Percentiles rank a stretch among this genome's conserved stretches.
Conservation (phyloP, 2,888 invertebrate species). For the Lamproptera curius region DNA sequence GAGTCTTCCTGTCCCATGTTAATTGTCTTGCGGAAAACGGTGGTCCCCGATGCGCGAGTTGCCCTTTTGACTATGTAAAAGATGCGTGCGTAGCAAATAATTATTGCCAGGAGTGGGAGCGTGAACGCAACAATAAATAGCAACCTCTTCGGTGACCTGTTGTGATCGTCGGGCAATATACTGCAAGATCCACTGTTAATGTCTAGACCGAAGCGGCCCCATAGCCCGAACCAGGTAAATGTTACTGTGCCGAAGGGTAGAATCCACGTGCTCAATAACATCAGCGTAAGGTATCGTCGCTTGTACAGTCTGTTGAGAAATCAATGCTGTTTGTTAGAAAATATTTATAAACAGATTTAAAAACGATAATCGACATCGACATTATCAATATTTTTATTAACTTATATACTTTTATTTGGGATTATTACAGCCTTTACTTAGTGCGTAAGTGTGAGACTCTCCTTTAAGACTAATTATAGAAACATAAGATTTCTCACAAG, state of each 20-base stretch:
- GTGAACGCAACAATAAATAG: conserved; percentile 90
- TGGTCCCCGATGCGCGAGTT: conserved; percentile 77
- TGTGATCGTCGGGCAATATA: conserved; percentile 82
- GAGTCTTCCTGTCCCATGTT: conserved; percentile 29
- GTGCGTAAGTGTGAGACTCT: no score
- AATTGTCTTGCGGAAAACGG: conserved; percentile 33
- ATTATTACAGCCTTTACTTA: no score
- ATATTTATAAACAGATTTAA: no score
- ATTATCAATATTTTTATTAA: no score
- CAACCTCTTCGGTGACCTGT: conserved; percentile 85
- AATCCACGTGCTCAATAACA: conserved; percentile 86
- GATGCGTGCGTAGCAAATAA: conserved; percentile 90
- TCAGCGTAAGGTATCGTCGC: conserved; percentile 80
- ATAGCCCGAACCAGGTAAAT: conserved; percentile 84
- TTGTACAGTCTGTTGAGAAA: conserved; percentile 80
- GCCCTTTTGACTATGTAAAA: conserved; percentile 87
- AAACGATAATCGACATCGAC: no score
- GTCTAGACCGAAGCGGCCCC: conserved; percentile 90
- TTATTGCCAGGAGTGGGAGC: conserved; percentile 89
- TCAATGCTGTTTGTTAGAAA: no score
- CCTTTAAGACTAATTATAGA: no score
- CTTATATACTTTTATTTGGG: no score
- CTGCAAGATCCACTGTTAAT: conserved; percentile 86
- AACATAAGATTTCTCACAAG: no score
- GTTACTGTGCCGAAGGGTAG: conserved; percentile 82